These are phyloP conservation scores for Notarius quadriscutis DNA, from an alignment of 2,113 vertebrate species.

Conservation along the genomic window DNA sequence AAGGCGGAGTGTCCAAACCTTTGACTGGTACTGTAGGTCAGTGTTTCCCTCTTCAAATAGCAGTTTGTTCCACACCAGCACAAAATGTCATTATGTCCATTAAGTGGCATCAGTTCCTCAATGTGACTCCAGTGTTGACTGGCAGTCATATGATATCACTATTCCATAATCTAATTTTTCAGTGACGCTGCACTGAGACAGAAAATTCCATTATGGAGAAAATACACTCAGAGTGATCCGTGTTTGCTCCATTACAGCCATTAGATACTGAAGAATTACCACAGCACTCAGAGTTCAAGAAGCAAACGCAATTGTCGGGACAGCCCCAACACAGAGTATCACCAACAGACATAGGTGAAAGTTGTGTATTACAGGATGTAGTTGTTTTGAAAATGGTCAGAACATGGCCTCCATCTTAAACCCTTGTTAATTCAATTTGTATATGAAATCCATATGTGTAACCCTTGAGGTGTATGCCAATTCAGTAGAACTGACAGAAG, in stretches of 20 bases:
- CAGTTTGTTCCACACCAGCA: conserved; percentile 27
- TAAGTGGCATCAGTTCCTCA: conserved; percentile 23
- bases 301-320: not conserved
- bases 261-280: conserved; percentile 12
- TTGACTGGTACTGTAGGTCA: too few relatives aligned
- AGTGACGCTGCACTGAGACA: conserved; percentile 14
- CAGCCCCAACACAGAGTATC: not conserved
- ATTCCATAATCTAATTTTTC: conserved; percentile 29
- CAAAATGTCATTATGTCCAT: conserved; percentile 18
- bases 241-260: not conserved
- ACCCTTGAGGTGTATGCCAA: not conserved
- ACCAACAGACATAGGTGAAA: not conserved
- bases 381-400: conserved; percentile 3
- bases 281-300: not conserved
- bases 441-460: not conserved
- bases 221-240: not conserved
- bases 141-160: conserved; percentile 24
- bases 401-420: not conserved
- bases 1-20: too few relatives aligned
- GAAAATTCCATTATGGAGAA: conserved; percentile 14
- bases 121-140: conserved; percentile 10
- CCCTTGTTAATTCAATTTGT: not conserved
- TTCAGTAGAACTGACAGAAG: not conserved
- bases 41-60: conserved; percentile 26
- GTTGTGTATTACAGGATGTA: conserved; percentile 1